Evolutionary conservation across 2,113 vertebrate genomes (phyloP), one percentile per base, ranked within the genome.

Genomic region (Rhinoptilus africanus): DNA sequence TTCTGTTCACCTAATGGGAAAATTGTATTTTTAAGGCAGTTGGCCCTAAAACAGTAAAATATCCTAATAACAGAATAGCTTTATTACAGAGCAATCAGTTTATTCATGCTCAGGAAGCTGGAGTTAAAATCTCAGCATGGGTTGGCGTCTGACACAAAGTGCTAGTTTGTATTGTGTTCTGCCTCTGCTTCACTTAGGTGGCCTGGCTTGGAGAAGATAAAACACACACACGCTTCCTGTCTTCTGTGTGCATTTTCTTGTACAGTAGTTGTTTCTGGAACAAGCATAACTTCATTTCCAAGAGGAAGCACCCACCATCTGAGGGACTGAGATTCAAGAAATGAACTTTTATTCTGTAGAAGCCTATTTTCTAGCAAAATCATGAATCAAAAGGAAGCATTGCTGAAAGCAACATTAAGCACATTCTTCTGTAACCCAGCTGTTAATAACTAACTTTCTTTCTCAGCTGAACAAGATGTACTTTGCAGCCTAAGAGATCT

Each of bases 201-300:
- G 97, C 96, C 97, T 75, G 72, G 57, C 74, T 84, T 32, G 9
- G 57, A 85, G 64, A 45, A 96, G 95, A 96, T 97, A 95, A 97
- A 97, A 97, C 85, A 89, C 88, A 96, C 96, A 95, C 80, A 73
- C 3, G 2, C 83, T 97, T 98, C 96, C 97, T 97, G 95, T 92
- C 96, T 95, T 96, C 88, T 92, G 27, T 74, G 73, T 80, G 68
- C 75, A 0, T 83, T 92, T 93, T 91, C 94, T 92, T 95, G 57
- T 93, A 75, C 91, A 75, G 96, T 91, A 94, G 93, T 97, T 97
- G 87, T 97, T 96, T 96, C 97, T 97, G 95, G 96, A 97, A 96
- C 89, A 85, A 93, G 78, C 96, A 83, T 68, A 90, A 85, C 69
- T 92, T 95, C 24, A 81, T 93, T 96, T 96, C 93, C 85, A 96